Evolutionary conservation across 2,888 invertebrate genomes (phyloP).

Genomic region (Pteria penguin): DNA sequence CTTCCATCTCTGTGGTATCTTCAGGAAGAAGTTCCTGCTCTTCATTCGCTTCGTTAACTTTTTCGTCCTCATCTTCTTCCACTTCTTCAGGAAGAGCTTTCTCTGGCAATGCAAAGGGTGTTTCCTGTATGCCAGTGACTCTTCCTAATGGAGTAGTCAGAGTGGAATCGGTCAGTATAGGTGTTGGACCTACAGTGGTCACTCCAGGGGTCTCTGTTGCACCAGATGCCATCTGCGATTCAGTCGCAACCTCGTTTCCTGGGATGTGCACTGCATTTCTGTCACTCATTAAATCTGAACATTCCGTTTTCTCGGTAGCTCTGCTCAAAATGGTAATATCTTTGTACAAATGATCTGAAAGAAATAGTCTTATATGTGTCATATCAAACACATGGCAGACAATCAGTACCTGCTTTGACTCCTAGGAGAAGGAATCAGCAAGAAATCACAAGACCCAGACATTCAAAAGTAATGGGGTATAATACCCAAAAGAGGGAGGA

Average conservation of each 20-base stretch:
- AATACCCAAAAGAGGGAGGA: no score
- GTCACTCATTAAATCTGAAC: neutral
- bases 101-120: conserved; percentile 5
- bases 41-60: neutral
- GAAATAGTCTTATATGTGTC: neutral
- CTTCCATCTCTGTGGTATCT: no score
- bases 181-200: neutral
- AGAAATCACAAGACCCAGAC: no score
- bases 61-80: conserved; percentile 11
- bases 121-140: conserved; percentile 16
- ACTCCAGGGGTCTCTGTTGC: neutral
- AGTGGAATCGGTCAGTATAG: neutral
- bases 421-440: no score
- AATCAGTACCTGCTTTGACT: no score
- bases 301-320: conserved; percentile 42
- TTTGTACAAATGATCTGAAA: neutral
- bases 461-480: no score
- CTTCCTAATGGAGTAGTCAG: conserved; percentile 11
- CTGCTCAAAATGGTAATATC: conserved; percentile 34
- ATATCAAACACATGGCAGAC: no score
- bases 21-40: no score
- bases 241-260: neutral
- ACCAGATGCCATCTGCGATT: neutral
- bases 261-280: neutral
- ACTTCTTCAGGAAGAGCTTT: conserved; percentile 9